Evolutionary conservation across 2,113 vertebrate species (phyloP).

Genomic region (Megaleporinus macrocephalus): DNA sequence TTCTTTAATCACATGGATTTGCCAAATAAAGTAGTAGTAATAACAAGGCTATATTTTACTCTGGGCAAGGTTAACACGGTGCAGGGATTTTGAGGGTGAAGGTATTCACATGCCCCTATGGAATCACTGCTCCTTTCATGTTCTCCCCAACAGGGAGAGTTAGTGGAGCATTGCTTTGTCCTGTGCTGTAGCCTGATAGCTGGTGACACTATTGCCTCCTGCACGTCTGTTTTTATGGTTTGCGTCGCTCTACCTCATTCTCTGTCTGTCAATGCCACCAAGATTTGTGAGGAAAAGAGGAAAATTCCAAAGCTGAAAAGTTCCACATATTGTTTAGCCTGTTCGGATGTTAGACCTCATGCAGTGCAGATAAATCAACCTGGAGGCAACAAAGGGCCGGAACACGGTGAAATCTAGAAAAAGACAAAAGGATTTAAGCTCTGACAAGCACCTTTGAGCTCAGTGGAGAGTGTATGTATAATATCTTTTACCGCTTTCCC

Average conservation of each 20-base stretch:
- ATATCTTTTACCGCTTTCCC: not conserved
- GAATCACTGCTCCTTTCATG: slow-evolving; percentile 25
- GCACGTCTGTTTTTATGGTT: not conserved
- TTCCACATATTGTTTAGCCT: slow-evolving; percentile 42
- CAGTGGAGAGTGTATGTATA: not conserved
- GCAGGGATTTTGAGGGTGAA: slow-evolving; percentile 33
- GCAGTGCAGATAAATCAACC: slow-evolving; percentile 31
- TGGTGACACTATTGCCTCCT: not conserved
- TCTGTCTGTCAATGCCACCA: slow-evolving; percentile 20
- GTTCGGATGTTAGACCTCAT: slow-evolving; percentile 32
- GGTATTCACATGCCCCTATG: slow-evolving; percentile 29
- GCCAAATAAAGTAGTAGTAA: slow-evolving; percentile 40
- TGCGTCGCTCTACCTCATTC: slow-evolving; percentile 8
- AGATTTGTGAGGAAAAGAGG: slow-evolving; percentile 22
- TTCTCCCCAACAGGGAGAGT: slow-evolving; percentile 8
- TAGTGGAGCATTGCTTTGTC: slow-evolving; percentile 17
- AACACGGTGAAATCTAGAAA: slow-evolving; percentile 15
- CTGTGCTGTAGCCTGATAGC: not conserved
- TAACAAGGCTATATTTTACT: slow-evolving; percentile 29
- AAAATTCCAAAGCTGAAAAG: slow-evolving; percentile 35
- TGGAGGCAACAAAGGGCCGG: slow-evolving; percentile 14
- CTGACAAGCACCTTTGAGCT: slow-evolving; percentile 19
- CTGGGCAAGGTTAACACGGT: not conserved
- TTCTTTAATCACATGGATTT: slow-evolving; percentile 30
- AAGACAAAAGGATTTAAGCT: not conserved